Evolutionary conservation across 2,797 vertebrate species (phyloP).

Genomic region (Kryptopterus vitreolus): DNA sequence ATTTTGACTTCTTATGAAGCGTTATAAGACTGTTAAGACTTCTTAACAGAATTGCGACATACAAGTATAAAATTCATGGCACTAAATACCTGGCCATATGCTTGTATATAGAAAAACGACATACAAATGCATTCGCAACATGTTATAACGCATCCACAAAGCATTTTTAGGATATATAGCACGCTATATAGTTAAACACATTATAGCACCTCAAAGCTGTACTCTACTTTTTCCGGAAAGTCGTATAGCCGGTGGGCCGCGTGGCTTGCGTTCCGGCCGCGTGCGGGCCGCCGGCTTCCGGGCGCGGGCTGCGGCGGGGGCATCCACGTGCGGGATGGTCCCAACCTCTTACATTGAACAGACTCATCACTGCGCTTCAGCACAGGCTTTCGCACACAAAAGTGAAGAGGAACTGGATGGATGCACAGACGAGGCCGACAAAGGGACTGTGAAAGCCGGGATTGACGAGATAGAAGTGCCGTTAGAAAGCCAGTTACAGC

Average conservation of each 20-base stretch:
- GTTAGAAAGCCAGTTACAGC: neutral
- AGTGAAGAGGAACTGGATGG: conserved; percentile 45
- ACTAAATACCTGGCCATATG: neutral
- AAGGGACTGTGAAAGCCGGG: neutral
- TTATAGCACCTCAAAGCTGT: neutral
- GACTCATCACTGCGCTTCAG: too few species aligned
- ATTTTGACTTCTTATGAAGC: neutral
- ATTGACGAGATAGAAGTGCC: neutral
- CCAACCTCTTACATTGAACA: too few species aligned
- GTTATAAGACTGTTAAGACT: neutral
- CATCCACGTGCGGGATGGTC: neutral
- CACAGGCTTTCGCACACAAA: neutral
- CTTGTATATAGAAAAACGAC: too few species aligned
- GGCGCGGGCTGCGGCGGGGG: too few species aligned
- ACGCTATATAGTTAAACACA: too few species aligned
- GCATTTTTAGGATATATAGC: too few species aligned
- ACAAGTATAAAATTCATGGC: neutral
- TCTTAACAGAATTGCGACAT: neutral
- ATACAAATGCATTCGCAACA: neutral
- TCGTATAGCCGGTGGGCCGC: too few species aligned
- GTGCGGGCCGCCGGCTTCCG: too few species aligned
- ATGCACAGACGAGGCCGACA: conserved; percentile 36
- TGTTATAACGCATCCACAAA: neutral
- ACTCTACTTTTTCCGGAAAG: neutral
- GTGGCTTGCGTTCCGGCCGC: too few species aligned